A percentile compares a stretch with the other conserved stretches of the same genome.
Conservation (phyloP, 2,113 vertebrate genomes). For the Cyanistes caeruleus region DNA sequence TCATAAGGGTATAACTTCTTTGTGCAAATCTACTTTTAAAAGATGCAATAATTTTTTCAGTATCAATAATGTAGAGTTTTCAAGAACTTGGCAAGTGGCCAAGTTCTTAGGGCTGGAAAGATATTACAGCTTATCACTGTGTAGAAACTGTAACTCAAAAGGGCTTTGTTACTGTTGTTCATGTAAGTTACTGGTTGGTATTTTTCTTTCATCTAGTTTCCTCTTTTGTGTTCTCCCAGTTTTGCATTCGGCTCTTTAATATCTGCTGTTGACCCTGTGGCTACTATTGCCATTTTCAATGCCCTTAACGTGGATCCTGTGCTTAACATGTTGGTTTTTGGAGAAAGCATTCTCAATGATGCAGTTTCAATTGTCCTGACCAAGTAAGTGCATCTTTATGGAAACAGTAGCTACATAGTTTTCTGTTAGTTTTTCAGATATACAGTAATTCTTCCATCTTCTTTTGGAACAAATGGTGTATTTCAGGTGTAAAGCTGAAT, state of each 20-base stretch:
- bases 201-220: not conserved
- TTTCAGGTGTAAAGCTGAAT: not conserved
- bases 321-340: conserved; percentile 98
- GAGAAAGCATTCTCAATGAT: conserved; percentile 98
- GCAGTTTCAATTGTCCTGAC: conserved; percentile 97
- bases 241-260: conserved; percentile 98
- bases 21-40: not conserved
- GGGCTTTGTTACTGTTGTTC: not conserved
- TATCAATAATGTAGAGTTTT: not conserved
- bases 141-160: not conserved
- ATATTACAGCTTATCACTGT: not conserved
- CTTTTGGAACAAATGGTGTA: not conserved
- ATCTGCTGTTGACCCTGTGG: conserved; percentile 96
- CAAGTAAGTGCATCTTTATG: conserved; percentile 82
- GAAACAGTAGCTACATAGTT: not conserved
- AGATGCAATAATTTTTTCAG: not conserved
- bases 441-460: not conserved
- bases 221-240: conserved; percentile 71
- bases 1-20: not conserved
- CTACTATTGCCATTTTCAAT: conserved; percentile 98
- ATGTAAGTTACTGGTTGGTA: not conserved
- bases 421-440: not conserved
- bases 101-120: not conserved
- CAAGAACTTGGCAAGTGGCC: not conserved
- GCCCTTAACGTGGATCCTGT: conserved; percentile 97